These are phyloP conservation scores for Amniataba percoides DNA, from an alignment of 2,797 vertebrate genomes.

Conservation along the genomic window DNA sequence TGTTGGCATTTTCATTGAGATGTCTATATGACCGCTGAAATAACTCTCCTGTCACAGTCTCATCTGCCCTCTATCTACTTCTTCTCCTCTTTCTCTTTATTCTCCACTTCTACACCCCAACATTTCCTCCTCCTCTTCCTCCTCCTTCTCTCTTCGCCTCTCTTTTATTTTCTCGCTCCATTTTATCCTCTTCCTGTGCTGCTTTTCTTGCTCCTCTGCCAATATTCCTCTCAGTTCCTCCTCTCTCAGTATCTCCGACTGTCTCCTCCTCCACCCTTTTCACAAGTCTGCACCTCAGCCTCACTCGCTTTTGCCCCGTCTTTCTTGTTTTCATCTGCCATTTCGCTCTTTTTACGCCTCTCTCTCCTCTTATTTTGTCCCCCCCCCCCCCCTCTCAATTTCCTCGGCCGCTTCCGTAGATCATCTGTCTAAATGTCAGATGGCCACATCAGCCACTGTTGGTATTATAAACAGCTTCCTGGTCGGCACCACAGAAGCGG, in stretches of 20 bases:
- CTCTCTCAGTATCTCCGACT: constrained; percentile 38
- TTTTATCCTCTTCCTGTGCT: constrained; percentile 56
- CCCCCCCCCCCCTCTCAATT: constrained; percentile 37
- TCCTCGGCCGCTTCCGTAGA: constrained; percentile 50
- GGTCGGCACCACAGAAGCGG: constrained; percentile 40
- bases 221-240: constrained; percentile 49
- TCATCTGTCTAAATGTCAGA: constrained; percentile 74
- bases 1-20: constrained; percentile 85
- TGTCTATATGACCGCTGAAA: constrained; percentile 80
- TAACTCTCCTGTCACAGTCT: constrained; percentile 78
- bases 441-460: constrained; percentile 66
- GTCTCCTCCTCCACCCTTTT: constrained; percentile 35
- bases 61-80: constrained; percentile 67
- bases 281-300: constrained; percentile 37
- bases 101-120: constrained; percentile 40
- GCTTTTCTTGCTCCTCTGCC: constrained; percentile 48
- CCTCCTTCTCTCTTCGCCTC: constrained; percentile 23
- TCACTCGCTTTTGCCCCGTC: constrained; percentile 18
- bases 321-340: constrained; percentile 45
- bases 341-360: constrained; percentile 28
- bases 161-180: constrained; percentile 56
- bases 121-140: constrained; percentile 40
- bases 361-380: constrained; percentile 47
- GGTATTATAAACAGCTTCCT: constrained; percentile 71
- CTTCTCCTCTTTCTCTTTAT: constrained; percentile 61